Evolutionary conservation across 2,797 vertebrate genomes (phyloP), one percentile per base, ranked within the genome.

Genomic region (Channa striata): DNA sequence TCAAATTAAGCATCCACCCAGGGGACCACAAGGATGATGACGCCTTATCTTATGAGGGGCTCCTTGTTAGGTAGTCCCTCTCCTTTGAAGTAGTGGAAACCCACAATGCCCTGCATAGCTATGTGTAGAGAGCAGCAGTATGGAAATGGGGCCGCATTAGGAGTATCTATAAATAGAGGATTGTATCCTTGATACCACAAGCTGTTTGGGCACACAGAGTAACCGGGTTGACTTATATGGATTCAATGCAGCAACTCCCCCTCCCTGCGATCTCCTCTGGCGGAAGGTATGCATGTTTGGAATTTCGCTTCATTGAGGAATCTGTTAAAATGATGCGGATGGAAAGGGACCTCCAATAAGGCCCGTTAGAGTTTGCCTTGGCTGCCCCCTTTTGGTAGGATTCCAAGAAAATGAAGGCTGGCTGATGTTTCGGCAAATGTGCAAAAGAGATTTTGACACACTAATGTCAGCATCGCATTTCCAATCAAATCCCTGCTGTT

Each of bases 51-150:
- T 17, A 37, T 73, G 69, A 78, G 65, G 74, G 81, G 70, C 54
- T 80, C 85, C 88, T 90, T 89, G 86, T 91, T 88, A 79, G 94
- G 94, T 91, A 92, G 93, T 93, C 69, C 74, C 73, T 77, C 88
- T 90, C 94, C 91, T 93, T 86, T 94, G 91, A 90, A 92, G 92
- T 90, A 92, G 90, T 93, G 87, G 93, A 94, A 95, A 92, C 91
- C 93, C 92, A 92, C 92, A 92, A 92, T 94, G 91, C 93, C 90
- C 93, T 84, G 87, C 95, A 95, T 96, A 95, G 93, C 94, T 94
- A 88, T 88, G 93, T 90, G 92, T 91, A 91, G 92, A 95, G 93
- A 89, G 92, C 93, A 91, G 87, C 90, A 82, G 90, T 5, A 86
- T 95, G 92, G 92, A 95, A 96, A 95, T 93, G 94, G 93, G 91